Base-by-base conservation (phyloP, 2,113 vertebrate species). In the Oriolus oriolus region DNA sequence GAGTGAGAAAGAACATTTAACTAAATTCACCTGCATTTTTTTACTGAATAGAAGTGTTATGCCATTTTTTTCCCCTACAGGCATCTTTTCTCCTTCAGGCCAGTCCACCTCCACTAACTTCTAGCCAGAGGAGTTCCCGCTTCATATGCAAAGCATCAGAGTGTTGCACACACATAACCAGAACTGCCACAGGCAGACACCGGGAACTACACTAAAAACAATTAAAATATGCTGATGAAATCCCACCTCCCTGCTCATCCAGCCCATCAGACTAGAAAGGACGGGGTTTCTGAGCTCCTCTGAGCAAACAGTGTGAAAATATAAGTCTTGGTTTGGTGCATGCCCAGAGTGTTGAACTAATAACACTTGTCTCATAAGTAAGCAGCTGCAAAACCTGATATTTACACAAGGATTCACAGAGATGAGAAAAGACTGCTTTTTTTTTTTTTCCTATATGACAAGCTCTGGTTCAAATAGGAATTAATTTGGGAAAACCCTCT, bases 371-470 rank as follows among this genome's bases (percentile, higher is more conserved):
- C 90, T 94, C 61, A 26, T 77, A 47, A 76, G 81, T 96, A 90
- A 93, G 95, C 91, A 96, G 87, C 93, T 97, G 95, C 93, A 95
- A 93, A 96, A 96, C 66, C 75, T 96, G 96, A 90, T 97, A 96
- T 96, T 96, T 97, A 96, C 91, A 91, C 84, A 96, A 97, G 84
- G 66, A 95, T 97, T 96, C 89, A 90, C 78, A 80, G 87, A 95
- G 71, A 88, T 91, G 82, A 95, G 90, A 85, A 87, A 90, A 93
- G 74, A 39, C 84, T 89, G 81, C 4, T 1, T 45, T 80, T 35
- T 63, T 27, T 26, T 37, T 60, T 52, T 17, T 33, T 47, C 19
- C 60, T 65, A 82, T 35, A 85, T 83, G 74, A 84, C 73, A 82
- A 64, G 68, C 64, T 84, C 68, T 74, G 33, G 56, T 86, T 91